Conservation (phyloP, 2,797 vertebrate genomes). For the Rhynchonycteris naso region DNA sequence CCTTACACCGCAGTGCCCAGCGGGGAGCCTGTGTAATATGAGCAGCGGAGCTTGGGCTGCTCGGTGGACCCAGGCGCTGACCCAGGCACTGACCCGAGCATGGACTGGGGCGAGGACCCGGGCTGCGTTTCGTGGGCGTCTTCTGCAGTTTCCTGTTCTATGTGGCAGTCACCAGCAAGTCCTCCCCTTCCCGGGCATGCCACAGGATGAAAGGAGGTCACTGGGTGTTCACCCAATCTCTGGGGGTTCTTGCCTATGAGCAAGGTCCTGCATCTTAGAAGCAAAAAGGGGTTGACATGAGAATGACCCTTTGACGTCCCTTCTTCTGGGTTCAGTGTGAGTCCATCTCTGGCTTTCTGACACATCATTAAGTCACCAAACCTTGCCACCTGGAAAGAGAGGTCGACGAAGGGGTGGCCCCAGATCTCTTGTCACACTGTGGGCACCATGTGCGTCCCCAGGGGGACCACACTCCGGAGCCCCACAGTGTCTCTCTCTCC, state of each 20-base stretch:
- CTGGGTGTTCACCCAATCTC: neutral
- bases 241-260: neutral
- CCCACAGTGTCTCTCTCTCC: too few relatives aligned
- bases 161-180: neutral
- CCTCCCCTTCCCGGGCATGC: neutral
- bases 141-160: neutral
- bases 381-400: neutral
- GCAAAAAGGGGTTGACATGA: neutral
- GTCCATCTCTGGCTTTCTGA: neutral
- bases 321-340: neutral
- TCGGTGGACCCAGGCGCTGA: neutral
- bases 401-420: neutral
- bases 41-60: neutral
- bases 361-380: neutral
- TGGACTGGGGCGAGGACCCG: neutral
- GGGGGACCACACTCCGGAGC: fast-evolving
- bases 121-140: neutral
- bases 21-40: neutral
- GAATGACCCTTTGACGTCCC: neutral
- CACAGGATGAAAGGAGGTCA: neutral
- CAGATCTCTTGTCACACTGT: neutral
- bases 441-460: neutral
- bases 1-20: neutral
- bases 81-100: neutral
- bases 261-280: neutral